Conservation (phyloP, 2,888 invertebrate genomes). For the Furcula furcula region DNA sequence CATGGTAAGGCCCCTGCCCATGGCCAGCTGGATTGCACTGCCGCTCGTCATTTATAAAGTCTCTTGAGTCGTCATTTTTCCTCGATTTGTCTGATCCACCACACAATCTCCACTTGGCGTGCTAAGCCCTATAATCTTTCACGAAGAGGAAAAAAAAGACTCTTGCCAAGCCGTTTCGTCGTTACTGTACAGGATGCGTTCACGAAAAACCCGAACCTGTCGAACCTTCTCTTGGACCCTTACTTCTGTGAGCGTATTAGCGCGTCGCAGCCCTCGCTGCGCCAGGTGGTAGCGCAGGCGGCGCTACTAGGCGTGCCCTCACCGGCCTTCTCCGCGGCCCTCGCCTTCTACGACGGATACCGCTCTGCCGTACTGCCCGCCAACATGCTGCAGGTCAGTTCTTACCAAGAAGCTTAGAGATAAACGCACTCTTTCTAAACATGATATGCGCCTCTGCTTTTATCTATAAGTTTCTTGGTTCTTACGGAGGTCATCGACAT, state of each 20-base stretch:
- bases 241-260: slow-evolving; percentile 95
- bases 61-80: too few relatives aligned
- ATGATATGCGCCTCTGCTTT: too few relatives aligned
- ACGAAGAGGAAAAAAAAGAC: too few relatives aligned
- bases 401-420: not conserved
- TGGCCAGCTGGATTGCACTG: too few relatives aligned
- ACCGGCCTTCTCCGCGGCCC: slow-evolving; percentile 95
- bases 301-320: slow-evolving; percentile 93
- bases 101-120: too few relatives aligned
- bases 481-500: too few relatives aligned
- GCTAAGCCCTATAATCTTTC: too few relatives aligned
- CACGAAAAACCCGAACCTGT: slow-evolving; percentile 91
- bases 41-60: too few relatives aligned
- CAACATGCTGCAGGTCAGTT: slow-evolving; percentile 96
- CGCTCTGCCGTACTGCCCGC: slow-evolving; percentile 93
- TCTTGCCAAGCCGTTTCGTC: too few relatives aligned
- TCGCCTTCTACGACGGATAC: slow-evolving; percentile 99
- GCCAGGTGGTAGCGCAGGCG: slow-evolving; percentile 89
- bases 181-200: slow-evolving; percentile 94
- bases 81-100: too few relatives aligned
- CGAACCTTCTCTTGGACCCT: slow-evolving; percentile 94
- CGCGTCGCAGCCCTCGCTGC: slow-evolving; percentile 91
- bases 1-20: too few relatives aligned
- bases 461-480: too few relatives aligned
- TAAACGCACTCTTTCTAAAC: not conserved